phyloP scores from a whole-genome alignment of 1,140 invertebrate species.

The Eulimnadia texana region DNA sequence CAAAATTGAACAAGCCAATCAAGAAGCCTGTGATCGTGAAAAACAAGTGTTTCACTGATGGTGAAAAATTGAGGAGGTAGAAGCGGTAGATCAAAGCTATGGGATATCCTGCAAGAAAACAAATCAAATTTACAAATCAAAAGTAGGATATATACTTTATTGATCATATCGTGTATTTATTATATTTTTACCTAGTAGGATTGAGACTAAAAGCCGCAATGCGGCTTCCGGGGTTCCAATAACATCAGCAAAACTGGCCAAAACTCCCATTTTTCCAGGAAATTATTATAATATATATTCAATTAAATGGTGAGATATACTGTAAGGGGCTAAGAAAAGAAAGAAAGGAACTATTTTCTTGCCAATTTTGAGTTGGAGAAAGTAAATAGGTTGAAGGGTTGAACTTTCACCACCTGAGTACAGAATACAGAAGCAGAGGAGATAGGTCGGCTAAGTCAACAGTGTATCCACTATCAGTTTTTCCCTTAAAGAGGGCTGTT shows the following conservation, averaged over 20 bases:
- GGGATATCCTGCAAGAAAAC: slow-evolving; percentile 52
- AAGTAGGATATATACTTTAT: not conserved
- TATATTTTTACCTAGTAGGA: slow-evolving; percentile 41
- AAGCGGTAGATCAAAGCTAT: slow-evolving; percentile 52
- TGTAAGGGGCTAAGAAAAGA: no score
- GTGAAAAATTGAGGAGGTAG: slow-evolving; percentile 36
- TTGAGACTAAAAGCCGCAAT: slow-evolving; percentile 47
- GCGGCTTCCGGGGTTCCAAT: slow-evolving; percentile 42
- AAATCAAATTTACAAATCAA: no score
- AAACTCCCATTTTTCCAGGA: slow-evolving; percentile 2
- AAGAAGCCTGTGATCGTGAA: slow-evolving; percentile 51
- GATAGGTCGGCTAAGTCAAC: no score
- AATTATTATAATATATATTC: not conserved
- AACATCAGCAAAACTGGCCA: slow-evolving; percentile 20
- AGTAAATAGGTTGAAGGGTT: no score
- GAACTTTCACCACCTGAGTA: no score
- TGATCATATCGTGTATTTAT: not conserved
- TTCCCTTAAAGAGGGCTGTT: no score
- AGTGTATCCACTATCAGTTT: no score
- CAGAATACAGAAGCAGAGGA: no score
- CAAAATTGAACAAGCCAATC: slow-evolving; percentile 70
- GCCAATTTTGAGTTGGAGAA: not conserved
- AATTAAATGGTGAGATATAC: no score
- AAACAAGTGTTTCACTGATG: slow-evolving; percentile 51
- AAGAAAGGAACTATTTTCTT: not conserved